phyloP scores from a whole-genome alignment of 2,797 vertebrate species.

The Toxotes lorentzi region DNA sequence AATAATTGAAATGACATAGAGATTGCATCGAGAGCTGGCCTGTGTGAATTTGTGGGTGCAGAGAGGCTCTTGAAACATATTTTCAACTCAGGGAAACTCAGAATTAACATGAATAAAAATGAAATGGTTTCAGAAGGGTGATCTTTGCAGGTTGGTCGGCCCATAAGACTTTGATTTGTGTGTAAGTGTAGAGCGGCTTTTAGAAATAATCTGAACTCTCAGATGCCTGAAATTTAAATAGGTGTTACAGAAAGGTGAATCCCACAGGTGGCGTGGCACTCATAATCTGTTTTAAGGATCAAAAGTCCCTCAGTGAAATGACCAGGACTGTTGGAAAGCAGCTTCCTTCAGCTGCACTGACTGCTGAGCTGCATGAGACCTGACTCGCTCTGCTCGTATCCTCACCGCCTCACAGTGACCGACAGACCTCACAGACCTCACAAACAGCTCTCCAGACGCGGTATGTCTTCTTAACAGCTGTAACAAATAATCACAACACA shows the following conservation, averaged over 20 bases:
- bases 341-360: neutral
- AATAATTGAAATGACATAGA: neutral
- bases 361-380: neutral
- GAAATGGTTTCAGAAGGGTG: neutral
- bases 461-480: slow-evolving; percentile 28
- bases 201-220: neutral
- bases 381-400: neutral
- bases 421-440: slow-evolving; percentile 15
- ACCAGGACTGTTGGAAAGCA: neutral
- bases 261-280: neutral
- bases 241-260: neutral
- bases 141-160: neutral
- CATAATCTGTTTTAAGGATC: neutral
- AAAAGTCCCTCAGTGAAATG: neutral
- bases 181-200: neutral
- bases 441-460: slow-evolving; percentile 25
- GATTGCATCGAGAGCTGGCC: neutral
- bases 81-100: neutral
- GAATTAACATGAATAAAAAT: neutral
- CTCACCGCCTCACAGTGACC: neutral
- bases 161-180: neutral
- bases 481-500: slow-evolving; percentile 38
- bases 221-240: neutral
- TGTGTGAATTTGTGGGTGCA: no score
- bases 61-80: neutral